phyloP scores from a whole-genome alignment of 2,113 vertebrate species.

The Triplophysa tibetana region DNA sequence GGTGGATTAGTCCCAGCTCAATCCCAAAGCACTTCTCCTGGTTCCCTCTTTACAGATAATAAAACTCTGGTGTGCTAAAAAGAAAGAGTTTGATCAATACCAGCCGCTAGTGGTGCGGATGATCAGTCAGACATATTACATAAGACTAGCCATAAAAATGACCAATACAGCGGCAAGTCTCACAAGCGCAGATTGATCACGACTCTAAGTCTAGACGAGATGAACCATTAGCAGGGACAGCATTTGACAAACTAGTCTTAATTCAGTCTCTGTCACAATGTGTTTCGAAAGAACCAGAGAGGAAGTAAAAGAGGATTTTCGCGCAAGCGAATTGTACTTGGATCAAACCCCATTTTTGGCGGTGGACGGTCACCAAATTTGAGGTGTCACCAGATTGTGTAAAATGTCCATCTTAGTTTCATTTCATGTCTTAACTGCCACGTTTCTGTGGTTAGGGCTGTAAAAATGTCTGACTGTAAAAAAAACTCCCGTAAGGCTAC shows the following conservation, averaged over 20 bases:
- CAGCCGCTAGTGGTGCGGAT: slow-evolving; percentile 23
- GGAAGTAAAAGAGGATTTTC: neutral
- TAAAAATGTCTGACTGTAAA: neutral
- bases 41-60: slow-evolving; percentile 1
- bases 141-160: slow-evolving; percentile 25
- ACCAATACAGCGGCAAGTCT: slow-evolving; percentile 8
- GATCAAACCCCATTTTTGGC: neutral
- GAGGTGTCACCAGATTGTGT: slow-evolving; percentile 30
- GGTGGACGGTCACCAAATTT: neutral
- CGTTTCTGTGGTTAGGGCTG: neutral
- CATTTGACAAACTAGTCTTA: neutral
- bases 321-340: neutral
- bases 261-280: neutral
- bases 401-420: slow-evolving; percentile 55
- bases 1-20: neutral
- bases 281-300: neutral
- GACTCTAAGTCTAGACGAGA: slow-evolving; percentile 15
- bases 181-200: slow-evolving; percentile 10
- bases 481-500: neutral
- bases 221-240: slow-evolving; percentile 3
- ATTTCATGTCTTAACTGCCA: slow-evolving; percentile 46
- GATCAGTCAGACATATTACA: slow-evolving; percentile 20
- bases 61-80: slow-evolving; percentile 15
- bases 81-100: slow-evolving; percentile 20
- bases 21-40: neutral